A percentile compares a stretch with the other conserved stretches of the same genome.
Conservation (phyloP, 2,797 vertebrate genomes). For the Acipenser oxyrinchus region DNA sequence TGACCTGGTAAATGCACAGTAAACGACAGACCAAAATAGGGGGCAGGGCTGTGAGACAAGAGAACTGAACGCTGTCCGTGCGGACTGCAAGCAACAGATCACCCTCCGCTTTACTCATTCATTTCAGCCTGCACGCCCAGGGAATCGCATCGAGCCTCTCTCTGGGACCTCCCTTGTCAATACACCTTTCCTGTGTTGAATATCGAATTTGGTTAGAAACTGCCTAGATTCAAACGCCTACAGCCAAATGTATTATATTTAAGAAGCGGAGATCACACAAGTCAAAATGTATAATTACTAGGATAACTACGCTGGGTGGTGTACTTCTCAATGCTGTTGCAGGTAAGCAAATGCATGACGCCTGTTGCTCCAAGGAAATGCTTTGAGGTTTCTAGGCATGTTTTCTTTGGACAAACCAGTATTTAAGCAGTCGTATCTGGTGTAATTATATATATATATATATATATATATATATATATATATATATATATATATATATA, state of each 20-base stretch:
- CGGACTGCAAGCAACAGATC: slow-evolving; percentile 11
- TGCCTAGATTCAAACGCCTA: not conserved
- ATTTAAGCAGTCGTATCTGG: too few species aligned
- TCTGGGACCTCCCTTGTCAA: slow-evolving; percentile 20
- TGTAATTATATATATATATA: too few species aligned
- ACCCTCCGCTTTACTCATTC: slow-evolving; percentile 2
- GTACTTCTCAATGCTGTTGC: slow-evolving; percentile 17
- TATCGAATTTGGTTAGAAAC: not conserved
- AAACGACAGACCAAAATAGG: not conserved
- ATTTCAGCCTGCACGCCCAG: slow-evolving; percentile 14
- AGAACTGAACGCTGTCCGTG: slow-evolving; percentile 13
- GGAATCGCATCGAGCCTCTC: slow-evolving; percentile 1
- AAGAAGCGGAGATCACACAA: too few species aligned
- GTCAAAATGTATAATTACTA: not conserved
- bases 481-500: too few species aligned
- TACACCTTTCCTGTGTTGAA: not conserved
- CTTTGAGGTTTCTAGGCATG: too few species aligned
- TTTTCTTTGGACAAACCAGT: too few species aligned
- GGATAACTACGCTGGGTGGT: not conserved
- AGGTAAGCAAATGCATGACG: slow-evolving; percentile 41
- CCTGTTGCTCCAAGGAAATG: slow-evolving; percentile 36
- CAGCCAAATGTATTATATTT: not conserved
- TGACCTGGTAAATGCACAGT: not conserved
- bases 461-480: too few species aligned
- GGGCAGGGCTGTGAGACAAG: slow-evolving; percentile 11